Conservation (phyloP, 2,797 vertebrate genomes). For the Heliangelus exortis region DNA sequence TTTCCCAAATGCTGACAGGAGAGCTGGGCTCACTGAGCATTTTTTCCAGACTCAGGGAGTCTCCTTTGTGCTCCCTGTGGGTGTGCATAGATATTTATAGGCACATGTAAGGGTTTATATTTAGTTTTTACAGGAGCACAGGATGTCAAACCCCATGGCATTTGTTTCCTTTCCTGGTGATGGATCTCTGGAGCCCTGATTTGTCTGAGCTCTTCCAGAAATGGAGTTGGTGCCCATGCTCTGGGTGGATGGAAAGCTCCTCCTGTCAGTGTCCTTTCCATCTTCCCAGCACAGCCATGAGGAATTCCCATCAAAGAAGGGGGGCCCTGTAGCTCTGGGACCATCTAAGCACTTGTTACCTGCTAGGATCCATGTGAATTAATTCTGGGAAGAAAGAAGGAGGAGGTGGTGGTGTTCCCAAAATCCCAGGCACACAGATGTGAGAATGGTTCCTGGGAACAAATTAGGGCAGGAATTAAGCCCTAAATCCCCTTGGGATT, state of each 20-base stretch:
- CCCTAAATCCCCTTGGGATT: conserved; percentile 25
- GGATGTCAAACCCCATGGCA: background rate
- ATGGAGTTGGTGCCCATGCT: background rate
- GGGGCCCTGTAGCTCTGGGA: background rate
- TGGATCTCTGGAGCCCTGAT: background rate
- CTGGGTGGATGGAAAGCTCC: conserved; percentile 20
- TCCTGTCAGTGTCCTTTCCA: background rate
- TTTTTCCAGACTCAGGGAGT: background rate
- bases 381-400: background rate
- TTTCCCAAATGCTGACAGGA: background rate
- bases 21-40: background rate
- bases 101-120: too few species aligned
- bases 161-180: background rate
- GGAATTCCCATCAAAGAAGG: background rate
- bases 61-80: background rate
- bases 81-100: fast-evolving
- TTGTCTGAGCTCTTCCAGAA: conserved; percentile 16
- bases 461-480: background rate
- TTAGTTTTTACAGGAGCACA: fast-evolving
- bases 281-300: background rate
- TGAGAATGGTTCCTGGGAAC: background rate
- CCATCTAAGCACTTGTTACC: too few species aligned
- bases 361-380: background rate
- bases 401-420: background rate
- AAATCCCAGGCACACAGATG: background rate